Conservation (phyloP, 2,113 vertebrate genomes). For the Phrynosoma platyrhinos region DNA sequence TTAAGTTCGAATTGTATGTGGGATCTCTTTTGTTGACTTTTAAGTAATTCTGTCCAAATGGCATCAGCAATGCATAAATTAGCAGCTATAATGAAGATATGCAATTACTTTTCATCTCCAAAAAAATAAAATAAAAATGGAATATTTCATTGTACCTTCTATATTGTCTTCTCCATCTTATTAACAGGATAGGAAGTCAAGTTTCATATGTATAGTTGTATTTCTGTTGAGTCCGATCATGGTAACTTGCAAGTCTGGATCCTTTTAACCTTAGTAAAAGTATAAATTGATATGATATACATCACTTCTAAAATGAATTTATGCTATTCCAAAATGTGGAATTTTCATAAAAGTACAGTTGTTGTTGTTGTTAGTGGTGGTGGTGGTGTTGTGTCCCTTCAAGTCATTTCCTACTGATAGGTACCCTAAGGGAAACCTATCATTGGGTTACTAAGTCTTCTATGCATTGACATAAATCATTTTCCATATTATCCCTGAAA, state of each 20-base stretch:
- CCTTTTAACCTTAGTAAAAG: neutral
- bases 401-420: too few species aligned
- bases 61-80: slow-evolving; percentile 72
- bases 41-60: slow-evolving; percentile 70
- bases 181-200: neutral
- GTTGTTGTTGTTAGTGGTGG: too few species aligned
- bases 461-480: too few species aligned
- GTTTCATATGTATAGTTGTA: neutral
- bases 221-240: neutral
- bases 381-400: too few species aligned
- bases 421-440: too few species aligned
- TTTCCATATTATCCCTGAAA: too few species aligned
- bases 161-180: slow-evolving; percentile 38
- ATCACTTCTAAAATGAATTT: neutral
- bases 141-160: slow-evolving; percentile 59
- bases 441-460: too few species aligned
- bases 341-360: too few species aligned
- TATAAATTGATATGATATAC: neutral
- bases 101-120: slow-evolving; percentile 48
- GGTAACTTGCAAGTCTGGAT: neutral
- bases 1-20: slow-evolving; percentile 64
- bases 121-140: slow-evolving; percentile 31
- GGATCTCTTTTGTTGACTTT: slow-evolving; percentile 70
- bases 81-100: slow-evolving; percentile 63
- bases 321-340: too few species aligned